Conservation (phyloP, 1,140 invertebrate species). For the Drosophila burlai region DNA sequence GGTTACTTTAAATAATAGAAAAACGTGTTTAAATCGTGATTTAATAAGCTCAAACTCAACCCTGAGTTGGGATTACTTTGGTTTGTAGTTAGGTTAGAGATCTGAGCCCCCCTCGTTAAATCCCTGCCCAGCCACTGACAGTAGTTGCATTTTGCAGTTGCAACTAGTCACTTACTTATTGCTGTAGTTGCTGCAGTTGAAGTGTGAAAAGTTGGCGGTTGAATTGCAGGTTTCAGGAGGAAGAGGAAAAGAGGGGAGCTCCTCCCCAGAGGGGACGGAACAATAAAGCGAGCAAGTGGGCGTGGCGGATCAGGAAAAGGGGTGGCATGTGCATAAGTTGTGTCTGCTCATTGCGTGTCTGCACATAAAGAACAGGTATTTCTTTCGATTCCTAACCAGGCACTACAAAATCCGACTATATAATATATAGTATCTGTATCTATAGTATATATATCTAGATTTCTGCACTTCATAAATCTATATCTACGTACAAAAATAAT, state of each 20-base stretch:
- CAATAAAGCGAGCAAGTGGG: conserved; percentile 31
- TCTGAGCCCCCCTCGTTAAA: neutral
- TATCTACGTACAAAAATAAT: too few species aligned
- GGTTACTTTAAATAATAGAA: neutral
- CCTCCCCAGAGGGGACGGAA: neutral
- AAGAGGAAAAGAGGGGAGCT: neutral
- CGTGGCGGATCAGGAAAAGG: conserved; percentile 9
- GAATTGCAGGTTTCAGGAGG: conserved; percentile 53
- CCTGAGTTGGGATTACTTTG: neutral
- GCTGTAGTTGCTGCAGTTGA: conserved; percentile 48
- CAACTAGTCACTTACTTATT: conserved; percentile 39
- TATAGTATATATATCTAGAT: too few species aligned
- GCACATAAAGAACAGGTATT: conserved; percentile 11
- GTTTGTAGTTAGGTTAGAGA: too few species aligned
- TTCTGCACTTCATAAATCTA: too few species aligned
- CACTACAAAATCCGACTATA: neutral
- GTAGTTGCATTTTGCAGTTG: conserved; percentile 33
- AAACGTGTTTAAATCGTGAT: neutral
- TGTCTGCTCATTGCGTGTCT: conserved; percentile 32
- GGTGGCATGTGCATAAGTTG: conserved; percentile 25
- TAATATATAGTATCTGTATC: too few species aligned
- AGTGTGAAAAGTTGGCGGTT: conserved; percentile 77
- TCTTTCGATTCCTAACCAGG: neutral
- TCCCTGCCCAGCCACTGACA: conserved; percentile 3
- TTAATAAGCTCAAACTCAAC: neutral